Percentiles rank a stretch among this genome's conserved stretches.
These are phyloP conservation scores for Bruchidius siliquastri DNA, from an alignment of 2,888 invertebrate genomes.

Conservation along the genomic window DNA sequence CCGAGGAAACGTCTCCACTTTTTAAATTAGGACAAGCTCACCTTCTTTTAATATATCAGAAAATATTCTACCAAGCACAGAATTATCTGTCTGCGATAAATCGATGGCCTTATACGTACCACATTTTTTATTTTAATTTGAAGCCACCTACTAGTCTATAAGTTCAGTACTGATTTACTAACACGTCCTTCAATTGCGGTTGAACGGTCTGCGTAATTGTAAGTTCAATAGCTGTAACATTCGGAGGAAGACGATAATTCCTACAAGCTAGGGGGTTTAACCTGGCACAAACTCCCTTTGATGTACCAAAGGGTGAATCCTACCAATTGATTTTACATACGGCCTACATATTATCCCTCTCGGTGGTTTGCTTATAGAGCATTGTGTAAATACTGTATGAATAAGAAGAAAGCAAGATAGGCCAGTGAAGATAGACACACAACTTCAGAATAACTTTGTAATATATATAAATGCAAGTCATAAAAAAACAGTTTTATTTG, in stretches of 20 bases:
- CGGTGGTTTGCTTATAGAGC: neutral
- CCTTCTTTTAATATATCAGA: no score
- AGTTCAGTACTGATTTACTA: neutral
- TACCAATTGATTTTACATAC: neutral
- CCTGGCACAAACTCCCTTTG: neutral
- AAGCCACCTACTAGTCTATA: neutral
- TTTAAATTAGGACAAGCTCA: no score
- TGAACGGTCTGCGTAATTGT: neutral
- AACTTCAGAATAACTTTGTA: no score
- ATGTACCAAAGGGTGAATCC: neutral
- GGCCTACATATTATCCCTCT: neutral
- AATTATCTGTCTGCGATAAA: no score
- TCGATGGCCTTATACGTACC: no score
- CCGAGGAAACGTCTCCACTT: no score
- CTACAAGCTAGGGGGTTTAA: neutral
- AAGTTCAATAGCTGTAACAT: conserved; percentile 1
- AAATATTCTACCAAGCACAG: no score
- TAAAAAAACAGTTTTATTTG: no score
- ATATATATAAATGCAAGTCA: no score
- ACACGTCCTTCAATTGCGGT: neutral
- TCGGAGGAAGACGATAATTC: conserved; percentile 3
- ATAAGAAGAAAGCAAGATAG: neutral
- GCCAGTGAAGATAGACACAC: neutral
- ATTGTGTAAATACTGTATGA: neutral
- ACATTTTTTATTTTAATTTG: no score